phyloP scores from a whole-genome alignment of 1,140 invertebrate genomes.

The Bombus polaris region DNA sequence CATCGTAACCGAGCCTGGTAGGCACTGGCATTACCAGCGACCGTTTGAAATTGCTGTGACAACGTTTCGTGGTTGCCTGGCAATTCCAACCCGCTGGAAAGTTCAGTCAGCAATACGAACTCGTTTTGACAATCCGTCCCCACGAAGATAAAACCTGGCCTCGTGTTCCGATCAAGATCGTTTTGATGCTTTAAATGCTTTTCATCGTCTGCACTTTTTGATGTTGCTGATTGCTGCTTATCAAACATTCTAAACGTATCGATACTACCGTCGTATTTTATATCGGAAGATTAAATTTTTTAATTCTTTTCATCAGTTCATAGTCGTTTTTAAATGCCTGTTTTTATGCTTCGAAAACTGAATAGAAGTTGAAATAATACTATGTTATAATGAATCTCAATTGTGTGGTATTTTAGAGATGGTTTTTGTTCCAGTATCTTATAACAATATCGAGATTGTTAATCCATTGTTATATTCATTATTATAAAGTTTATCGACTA shows the following conservation, averaged over 20 bases:
- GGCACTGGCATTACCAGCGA: slow-evolving; percentile 34
- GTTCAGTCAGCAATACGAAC: slow-evolving; percentile 49
- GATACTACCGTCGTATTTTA: background rate
- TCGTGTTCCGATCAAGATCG: slow-evolving; percentile 11
- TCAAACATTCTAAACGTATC: too few relatives aligned
- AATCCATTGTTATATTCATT: too few relatives aligned
- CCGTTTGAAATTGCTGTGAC: slow-evolving; percentile 51
- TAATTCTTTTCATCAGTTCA: background rate
- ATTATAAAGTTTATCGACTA: too few relatives aligned
- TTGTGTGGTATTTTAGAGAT: too few relatives aligned
- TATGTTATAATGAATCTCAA: too few relatives aligned
- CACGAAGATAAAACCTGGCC: slow-evolving; percentile 32
- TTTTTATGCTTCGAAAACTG: too few relatives aligned
- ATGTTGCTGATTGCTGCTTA: background rate
- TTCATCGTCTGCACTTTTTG: background rate
- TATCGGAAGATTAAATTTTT: background rate
- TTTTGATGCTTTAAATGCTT: background rate
- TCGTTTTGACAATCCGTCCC: slow-evolving; percentile 52
- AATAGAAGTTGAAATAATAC: too few relatives aligned
- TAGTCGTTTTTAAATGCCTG: background rate
- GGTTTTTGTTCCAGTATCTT: too few relatives aligned
- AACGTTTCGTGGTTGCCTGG: slow-evolving; percentile 47
- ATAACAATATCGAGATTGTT: too few relatives aligned
- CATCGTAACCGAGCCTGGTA: slow-evolving; percentile 34
- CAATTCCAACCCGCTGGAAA: slow-evolving; percentile 39